Base-by-base conservation (phyloP, 2,888 invertebrate genomes). In the Rhingia rostrata region DNA sequence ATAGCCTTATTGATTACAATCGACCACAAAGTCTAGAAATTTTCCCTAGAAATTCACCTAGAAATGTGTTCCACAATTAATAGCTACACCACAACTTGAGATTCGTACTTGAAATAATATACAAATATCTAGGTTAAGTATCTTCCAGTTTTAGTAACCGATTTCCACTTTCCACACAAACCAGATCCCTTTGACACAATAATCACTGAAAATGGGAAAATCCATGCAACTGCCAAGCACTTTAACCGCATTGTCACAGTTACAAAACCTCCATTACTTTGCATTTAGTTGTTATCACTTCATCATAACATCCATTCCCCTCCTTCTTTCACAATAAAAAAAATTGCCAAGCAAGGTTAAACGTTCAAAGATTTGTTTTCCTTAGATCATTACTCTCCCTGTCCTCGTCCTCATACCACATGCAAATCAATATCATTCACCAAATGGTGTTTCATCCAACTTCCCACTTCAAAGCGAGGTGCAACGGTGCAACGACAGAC, bases 381-480 rank as follows among this genome's bases (percentile, higher is more conserved):
- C 2, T 45, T 61, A 72, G 66, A 81, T 75, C 70, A 67, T 43
- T 66, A 70, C 63, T 30, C 49, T 61, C 30, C 12, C 43, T 22
- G 35, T 61, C 12, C 49, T 61, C 30, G 10, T 51, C 33, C 33
- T 61, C 12, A 72, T 58, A 82, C 70, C 72, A 63, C 70, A 75
- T 66, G 81, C 73, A 78, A 78, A 73, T 47, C 73, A 83, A 78
- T 83, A 78, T 83, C 67, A 78, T 33, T 67, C 63, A 35, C 51
- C 67, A 66, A 56, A 72, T 51, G 39, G n/a, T 75, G 41, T 22
- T 4, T 37, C 63, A 49, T 37, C 67, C 66, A 12, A 58, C 58
- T 58, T 80, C 35, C 67, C 33, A 7, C 14, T 45, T 47, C 6
- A 39, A 54, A 12, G 37, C 41, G 45, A 35, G 5, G 43, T 60